Base-by-base conservation (phyloP, 2,888 invertebrate species). In the Megaustenia siamemsis region DNA sequence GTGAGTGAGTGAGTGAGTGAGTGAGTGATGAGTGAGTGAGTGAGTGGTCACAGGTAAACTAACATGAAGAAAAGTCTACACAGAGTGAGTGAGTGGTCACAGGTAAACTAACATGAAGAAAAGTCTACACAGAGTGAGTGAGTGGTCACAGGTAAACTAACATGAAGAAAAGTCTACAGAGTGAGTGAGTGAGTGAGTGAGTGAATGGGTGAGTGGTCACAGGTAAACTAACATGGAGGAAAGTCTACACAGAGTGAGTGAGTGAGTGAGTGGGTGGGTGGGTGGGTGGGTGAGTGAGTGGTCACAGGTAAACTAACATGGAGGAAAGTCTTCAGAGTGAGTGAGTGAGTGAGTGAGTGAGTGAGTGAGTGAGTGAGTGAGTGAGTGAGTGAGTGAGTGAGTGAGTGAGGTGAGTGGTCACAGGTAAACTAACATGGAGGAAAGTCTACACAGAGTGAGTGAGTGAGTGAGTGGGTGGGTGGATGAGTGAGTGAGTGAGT, bases 201-300 rank as follows among this genome's bases (percentile, higher is more conserved):
- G 24, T 18, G 60, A 60, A 24, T 18, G 60, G 24, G 60, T n/a
- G n/a, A n/a, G n/a, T n/a, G n/a, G n/a, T n/a, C n/a, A n/a, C n/a
- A n/a, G n/a, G n/a, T n/a, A n/a, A n/a, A 60, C 24, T 18, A 24
- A n/a, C 24, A 15, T 10, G 24, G 10, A 60, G 28, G 24, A 24
- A 21, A 24, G n/a, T 5, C 10, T 5, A 60, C 5, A n/a, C 24
- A n/a, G n/a, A 60, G 60, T 24, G 60, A 15, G 60, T 18, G 60
- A 60, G 60, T 18, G 68, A 45, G 10, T 43, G 35, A 53, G 28
- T 38, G 24, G 6, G 56, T n/a, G 56, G 56, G 77, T 21, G 32
- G 76, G 76, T 66, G 86, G 68, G 68, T 45, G n/a, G 28, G 32
- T 43, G 15, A 68, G 66, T 43, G 28, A 66, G 66, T 8, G 28